Evolutionary conservation across 2,113 vertebrate species (phyloP).

Genomic region (Trichomycterus rosablanca): DNA sequence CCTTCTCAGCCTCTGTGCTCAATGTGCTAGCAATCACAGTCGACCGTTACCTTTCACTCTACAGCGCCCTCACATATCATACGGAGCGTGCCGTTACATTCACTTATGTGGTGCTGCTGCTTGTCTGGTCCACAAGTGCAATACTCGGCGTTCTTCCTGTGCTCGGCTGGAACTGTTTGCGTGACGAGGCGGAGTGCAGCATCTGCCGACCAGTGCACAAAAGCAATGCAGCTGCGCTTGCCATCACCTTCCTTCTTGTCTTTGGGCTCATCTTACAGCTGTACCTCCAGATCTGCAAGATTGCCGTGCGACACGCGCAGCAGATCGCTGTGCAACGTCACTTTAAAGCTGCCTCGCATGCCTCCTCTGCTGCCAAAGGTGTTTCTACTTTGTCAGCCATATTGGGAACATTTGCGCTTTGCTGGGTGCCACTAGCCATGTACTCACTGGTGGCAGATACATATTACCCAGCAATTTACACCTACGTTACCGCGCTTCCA

Average conservation of each 20-base stretch:
- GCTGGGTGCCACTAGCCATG: slow-evolving; percentile 87
- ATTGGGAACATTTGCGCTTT: slow-evolving; percentile 80
- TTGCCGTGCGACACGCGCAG: slow-evolving; percentile 86
- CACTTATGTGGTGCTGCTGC: slow-evolving; percentile 76
- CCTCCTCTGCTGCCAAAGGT: slow-evolving; percentile 84
- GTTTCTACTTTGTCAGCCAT: slow-evolving; percentile 84
- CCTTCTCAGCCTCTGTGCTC: slow-evolving; percentile 85
- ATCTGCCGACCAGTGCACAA: slow-evolving; percentile 81
- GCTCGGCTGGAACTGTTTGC: slow-evolving; percentile 86
- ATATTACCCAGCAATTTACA: slow-evolving; percentile 78
- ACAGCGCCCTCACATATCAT: slow-evolving; percentile 88
- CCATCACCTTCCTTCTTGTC: slow-evolving; percentile 80
- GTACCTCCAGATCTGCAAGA: slow-evolving; percentile 87
- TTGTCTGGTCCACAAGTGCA: slow-evolving; percentile 74
- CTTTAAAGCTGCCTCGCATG: slow-evolving; percentile 62
- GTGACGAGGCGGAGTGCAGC: slow-evolving; percentile 78
- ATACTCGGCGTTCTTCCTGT: slow-evolving; percentile 75
- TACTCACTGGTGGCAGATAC: slow-evolving; percentile 83
- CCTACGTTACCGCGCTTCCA: slow-evolving; percentile 79
- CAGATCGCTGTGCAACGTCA: slow-evolving; percentile 91
- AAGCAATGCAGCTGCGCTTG: slow-evolving; percentile 80
- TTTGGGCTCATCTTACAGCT: slow-evolving; percentile 88
- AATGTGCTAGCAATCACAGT: slow-evolving; percentile 87
- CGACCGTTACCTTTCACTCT: slow-evolving; percentile 89
- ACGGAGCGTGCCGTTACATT: slow-evolving; percentile 77